Conservation (phyloP, 2,113 vertebrate species). For the Eurypyga helias region DNA sequence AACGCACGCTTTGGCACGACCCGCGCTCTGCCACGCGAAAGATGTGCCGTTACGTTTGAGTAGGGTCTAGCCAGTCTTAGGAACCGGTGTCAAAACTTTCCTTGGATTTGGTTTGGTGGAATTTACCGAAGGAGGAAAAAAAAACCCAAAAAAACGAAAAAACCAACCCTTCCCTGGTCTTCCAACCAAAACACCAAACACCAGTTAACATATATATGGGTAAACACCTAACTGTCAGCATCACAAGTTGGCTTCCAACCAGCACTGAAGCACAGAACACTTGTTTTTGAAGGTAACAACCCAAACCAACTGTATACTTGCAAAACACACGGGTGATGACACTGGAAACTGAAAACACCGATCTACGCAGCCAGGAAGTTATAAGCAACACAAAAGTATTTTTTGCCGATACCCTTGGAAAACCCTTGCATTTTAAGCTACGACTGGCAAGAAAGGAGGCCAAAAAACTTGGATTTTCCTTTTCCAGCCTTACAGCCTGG, state of each 20-base stretch:
- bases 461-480: neutral
- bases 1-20: neutral
- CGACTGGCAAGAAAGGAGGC: neutral
- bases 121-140: neutral
- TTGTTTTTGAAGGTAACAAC: neutral
- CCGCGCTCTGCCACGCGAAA: neutral
- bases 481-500: neutral
- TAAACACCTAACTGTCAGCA: neutral
- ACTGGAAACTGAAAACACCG: neutral
- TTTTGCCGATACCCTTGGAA: neutral
- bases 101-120: conserved; percentile 9
- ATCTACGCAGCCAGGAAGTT: neutral
- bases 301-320: neutral
- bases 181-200: neutral
- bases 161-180: neutral
- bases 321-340: neutral
- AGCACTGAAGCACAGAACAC: neutral
- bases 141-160: neutral
- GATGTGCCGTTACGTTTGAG: neutral
- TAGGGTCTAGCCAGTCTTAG: neutral
- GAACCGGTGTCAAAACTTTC: neutral
- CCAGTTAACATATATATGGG: neutral
- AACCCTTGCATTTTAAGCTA: neutral
- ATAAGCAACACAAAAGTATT: neutral
- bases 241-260: neutral